Evolutionary conservation across 2,888 invertebrate genomes (phyloP).

Genomic region (Psylliodes chrysocephalus): DNA sequence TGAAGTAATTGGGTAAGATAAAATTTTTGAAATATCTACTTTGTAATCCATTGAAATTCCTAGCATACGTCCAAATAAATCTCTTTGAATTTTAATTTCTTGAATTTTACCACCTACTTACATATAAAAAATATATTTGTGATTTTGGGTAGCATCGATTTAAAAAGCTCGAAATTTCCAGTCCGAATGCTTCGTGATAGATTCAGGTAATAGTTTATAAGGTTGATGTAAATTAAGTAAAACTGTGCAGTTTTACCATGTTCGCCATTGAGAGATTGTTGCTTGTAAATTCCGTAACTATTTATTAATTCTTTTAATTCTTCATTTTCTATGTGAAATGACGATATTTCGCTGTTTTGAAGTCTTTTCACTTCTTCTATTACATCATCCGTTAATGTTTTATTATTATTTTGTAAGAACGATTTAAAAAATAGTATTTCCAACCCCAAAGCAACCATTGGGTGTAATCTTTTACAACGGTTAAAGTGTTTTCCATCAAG

Average conservation of each 20-base stretch:
- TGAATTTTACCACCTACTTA: too few species aligned
- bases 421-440: conserved; percentile 45
- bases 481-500: conserved; percentile 46
- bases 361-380: conserved; percentile 35
- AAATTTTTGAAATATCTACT: too few species aligned
- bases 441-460: conserved; percentile 39
- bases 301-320: not conserved
- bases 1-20: too few species aligned
- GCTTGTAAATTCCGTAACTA: conserved; percentile 8
- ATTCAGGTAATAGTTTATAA: conserved; percentile 4
- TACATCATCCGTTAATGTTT: conserved; percentile 30
- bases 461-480: conserved; percentile 41
- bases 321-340: conserved; percentile 1
- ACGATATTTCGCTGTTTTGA: conserved; percentile 7
- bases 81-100: too few species aligned
- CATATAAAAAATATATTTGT: conserved; percentile 13
- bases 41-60: too few species aligned
- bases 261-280: not conserved
- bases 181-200: conserved; percentile 8
- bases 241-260: conserved; percentile 2
- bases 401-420: conserved; percentile 29
- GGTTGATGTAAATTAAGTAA: conserved; percentile 8
- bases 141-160: conserved; percentile 5
- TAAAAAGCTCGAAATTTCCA: conserved; percentile 14
- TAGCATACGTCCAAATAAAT: too few species aligned